These are phyloP conservation scores for Xanthia togata DNA, from an alignment of 2,888 invertebrate genomes.

Conservation along the genomic window DNA sequence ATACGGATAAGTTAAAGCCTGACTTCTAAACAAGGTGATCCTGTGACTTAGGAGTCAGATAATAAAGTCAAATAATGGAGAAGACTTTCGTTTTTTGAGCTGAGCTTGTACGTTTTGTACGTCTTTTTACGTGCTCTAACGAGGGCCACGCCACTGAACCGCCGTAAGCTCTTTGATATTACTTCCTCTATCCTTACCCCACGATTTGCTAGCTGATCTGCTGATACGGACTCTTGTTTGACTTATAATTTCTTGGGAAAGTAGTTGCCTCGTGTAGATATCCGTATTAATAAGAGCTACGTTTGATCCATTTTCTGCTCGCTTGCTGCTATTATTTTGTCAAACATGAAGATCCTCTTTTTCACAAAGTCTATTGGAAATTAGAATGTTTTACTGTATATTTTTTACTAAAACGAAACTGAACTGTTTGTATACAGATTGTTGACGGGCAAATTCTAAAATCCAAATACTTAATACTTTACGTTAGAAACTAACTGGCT, in stretches of 20 bases:
- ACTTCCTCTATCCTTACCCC: slow-evolving; percentile 7
- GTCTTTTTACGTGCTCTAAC: slow-evolving; percentile 60
- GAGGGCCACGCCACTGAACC: slow-evolving; percentile 63
- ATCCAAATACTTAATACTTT: slow-evolving; percentile 45
- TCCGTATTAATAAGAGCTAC: slow-evolving; percentile 36
- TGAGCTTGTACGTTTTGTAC: slow-evolving; percentile 50
- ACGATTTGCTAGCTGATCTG: slow-evolving; percentile 62
- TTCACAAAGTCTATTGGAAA: slow-evolving; percentile 25
- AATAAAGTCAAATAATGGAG: slow-evolving; percentile 16
- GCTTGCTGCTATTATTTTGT: slow-evolving; percentile 21
- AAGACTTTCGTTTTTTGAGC: slow-evolving; percentile 20
- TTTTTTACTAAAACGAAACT: slow-evolving; percentile 32
- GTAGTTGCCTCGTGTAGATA: slow-evolving; percentile 47
- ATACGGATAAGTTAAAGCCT: no score
- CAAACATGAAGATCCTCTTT: slow-evolving; percentile 5
- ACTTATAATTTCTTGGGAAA: slow-evolving; percentile 38
- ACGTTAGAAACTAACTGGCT: slow-evolving; percentile 16
- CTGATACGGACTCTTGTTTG: slow-evolving; percentile 62
- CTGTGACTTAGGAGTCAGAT: no score
- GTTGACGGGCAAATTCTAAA: slow-evolving; percentile 24
- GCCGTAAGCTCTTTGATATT: slow-evolving; percentile 64
- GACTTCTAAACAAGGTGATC: no score
- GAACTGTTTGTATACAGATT: slow-evolving; percentile 30
- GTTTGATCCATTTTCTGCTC: slow-evolving; percentile 42
- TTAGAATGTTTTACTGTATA: slow-evolving; percentile 18